Evolutionary conservation across 2,113 vertebrate genomes (phyloP).

Genomic region (Ophiodon elongatus): DNA sequence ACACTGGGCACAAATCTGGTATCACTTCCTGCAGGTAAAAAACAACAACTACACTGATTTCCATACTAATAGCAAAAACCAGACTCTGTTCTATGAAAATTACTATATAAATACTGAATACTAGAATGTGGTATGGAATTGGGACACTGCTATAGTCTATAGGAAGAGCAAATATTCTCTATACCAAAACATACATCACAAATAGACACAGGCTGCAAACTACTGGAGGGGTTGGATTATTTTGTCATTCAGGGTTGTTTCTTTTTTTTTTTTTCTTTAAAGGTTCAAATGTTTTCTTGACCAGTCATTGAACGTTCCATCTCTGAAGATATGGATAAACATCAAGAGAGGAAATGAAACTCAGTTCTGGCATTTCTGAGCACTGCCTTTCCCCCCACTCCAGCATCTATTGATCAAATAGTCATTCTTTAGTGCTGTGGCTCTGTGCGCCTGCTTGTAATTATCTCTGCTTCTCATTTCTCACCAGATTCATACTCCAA

Average conservation of each 20-base stretch:
- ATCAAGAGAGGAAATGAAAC: neutral
- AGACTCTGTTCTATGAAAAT: no score
- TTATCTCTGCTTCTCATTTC: conserved; percentile 35
- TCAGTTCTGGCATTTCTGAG: neutral
- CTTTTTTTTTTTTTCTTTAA: no score
- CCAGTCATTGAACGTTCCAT: neutral
- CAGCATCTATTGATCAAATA: neutral
- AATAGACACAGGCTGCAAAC: neutral
- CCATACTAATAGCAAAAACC: no score
- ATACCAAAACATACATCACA: neutral
- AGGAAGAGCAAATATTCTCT: neutral
- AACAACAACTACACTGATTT: no score
- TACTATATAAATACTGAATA: no score
- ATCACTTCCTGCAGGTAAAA: no score
- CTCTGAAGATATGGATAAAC: no score
- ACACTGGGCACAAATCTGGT: no score
- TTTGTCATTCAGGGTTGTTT: neutral
- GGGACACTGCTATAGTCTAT: no score
- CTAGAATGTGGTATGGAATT: no score
- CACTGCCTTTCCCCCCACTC: neutral
- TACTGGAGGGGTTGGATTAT: neutral
- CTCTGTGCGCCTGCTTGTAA: conserved; percentile 18
- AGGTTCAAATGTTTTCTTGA: neutral
- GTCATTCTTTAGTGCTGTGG: neutral
- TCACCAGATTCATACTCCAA: conserved; percentile 16